Conservation (phyloP, 2,113 vertebrate species). For the Crotalus tigris region DNA sequence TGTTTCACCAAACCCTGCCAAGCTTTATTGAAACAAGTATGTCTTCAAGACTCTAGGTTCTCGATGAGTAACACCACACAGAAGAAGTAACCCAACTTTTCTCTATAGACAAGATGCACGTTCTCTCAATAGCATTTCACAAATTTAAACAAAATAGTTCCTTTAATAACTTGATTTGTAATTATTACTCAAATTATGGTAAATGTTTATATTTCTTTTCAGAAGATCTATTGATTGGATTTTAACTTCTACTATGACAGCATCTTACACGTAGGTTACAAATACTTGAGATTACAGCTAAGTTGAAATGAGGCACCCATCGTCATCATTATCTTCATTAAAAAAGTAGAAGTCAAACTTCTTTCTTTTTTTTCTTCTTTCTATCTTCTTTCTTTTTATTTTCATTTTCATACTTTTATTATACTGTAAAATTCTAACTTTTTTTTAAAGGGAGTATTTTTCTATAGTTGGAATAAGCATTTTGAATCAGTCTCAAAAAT, state of each 20-base stretch:
- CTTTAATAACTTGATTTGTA: not conserved
- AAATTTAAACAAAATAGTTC: conserved; percentile 11
- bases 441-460: not conserved
- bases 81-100: conserved; percentile 37
- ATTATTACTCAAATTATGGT: not conserved
- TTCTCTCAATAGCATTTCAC: not conserved
- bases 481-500: not conserved
- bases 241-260: not conserved
- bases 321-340: not conserved
- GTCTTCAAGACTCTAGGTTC: conserved; percentile 42
- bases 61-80: conserved; percentile 41
- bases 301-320: not conserved
- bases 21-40: conserved; percentile 1
- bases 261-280: not conserved
- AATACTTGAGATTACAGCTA: not conserved
- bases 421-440: not conserved
- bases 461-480: not conserved
- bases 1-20: conserved; percentile 44
- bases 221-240: not conserved
- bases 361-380: not conserved
- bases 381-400: not conserved
- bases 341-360: not conserved
- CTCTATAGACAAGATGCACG: conserved; percentile 29
- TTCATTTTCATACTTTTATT: not conserved
- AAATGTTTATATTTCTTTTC: not conserved